phyloP scores from a whole-genome alignment of 2,113 vertebrate species.

The Cryptomyrus ogoouensis region DNA sequence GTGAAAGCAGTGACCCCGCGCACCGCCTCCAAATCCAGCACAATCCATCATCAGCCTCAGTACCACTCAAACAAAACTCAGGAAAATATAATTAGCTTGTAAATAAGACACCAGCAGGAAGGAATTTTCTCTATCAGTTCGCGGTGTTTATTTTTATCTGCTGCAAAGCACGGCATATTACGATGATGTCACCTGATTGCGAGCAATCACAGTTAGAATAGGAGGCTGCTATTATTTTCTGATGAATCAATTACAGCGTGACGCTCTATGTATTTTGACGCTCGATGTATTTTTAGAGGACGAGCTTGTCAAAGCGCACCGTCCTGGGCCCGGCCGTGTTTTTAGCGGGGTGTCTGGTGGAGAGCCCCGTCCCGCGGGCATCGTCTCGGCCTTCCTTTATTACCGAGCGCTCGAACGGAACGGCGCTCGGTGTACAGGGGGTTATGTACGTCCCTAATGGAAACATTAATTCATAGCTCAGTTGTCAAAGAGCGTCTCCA shows the following conservation, averaged over 20 bases:
- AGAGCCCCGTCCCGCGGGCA: neutral
- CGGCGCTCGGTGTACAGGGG: neutral
- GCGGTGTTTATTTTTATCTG: neutral
- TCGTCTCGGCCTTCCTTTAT: neutral
- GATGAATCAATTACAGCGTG: neutral
- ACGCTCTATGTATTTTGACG: neutral
- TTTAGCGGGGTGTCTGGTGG: neutral
- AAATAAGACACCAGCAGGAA: neutral
- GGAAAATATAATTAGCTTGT: neutral
- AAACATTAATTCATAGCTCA: slow-evolving; percentile 1
- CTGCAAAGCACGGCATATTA: neutral
- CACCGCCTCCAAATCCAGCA: neutral
- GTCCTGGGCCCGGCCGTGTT: neutral
- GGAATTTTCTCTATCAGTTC: neutral
- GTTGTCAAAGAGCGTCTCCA: neutral
- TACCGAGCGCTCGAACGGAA: neutral
- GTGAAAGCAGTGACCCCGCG: neutral
- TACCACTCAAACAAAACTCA: neutral
- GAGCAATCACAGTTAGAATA: neutral
- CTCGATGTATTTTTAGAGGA: neutral
- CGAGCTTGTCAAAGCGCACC: neutral
- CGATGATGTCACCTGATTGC: neutral
- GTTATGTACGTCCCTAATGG: neutral
- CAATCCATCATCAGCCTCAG: neutral
- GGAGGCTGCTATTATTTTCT: neutral